Conservation (phyloP, 2,888 invertebrate genomes). For the Panopea generosa region DNA sequence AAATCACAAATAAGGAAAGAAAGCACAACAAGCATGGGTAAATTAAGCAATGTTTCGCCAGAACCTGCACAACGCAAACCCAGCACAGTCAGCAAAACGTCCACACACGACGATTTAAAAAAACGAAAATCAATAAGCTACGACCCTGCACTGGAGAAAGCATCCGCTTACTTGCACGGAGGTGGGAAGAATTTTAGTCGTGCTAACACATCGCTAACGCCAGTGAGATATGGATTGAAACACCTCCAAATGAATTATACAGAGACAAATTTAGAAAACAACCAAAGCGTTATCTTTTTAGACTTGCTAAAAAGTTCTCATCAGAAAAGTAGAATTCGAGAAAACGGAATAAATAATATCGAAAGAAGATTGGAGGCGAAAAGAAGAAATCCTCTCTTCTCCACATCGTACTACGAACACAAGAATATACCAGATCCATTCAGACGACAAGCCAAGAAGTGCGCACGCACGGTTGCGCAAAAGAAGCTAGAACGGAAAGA, state of each 20-base stretch:
- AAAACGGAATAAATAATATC: constrained; percentile 61
- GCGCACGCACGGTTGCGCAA: constrained; percentile 67
- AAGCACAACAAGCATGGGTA: no score
- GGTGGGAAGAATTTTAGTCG: constrained; percentile 68
- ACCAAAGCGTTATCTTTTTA: constrained; percentile 72
- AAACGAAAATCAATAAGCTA: constrained; percentile 54
- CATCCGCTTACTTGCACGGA: constrained; percentile 66
- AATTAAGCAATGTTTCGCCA: no score
- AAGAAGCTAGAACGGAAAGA: constrained; percentile 72
- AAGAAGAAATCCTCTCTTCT: constrained; percentile 62
- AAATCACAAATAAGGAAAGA: no score
- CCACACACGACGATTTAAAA: neutral
- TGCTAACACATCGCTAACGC: constrained; percentile 65
- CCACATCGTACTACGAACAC: constrained; percentile 68
- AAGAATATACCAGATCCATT: constrained; percentile 63
- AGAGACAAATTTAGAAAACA: constrained; percentile 72
- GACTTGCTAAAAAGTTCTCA: constrained; percentile 72
- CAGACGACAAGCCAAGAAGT: constrained; percentile 43
- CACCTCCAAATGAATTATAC: constrained; percentile 74
- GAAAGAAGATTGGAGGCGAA: constrained; percentile 68
- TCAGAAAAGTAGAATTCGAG: constrained; percentile 60
- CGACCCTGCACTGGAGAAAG: constrained; percentile 72
- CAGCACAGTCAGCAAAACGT: no score
- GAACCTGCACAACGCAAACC: no score
- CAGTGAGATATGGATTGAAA: constrained; percentile 64